phyloP scores from a whole-genome alignment of 2,113 vertebrate genomes.

The Gavia stellata region DNA sequence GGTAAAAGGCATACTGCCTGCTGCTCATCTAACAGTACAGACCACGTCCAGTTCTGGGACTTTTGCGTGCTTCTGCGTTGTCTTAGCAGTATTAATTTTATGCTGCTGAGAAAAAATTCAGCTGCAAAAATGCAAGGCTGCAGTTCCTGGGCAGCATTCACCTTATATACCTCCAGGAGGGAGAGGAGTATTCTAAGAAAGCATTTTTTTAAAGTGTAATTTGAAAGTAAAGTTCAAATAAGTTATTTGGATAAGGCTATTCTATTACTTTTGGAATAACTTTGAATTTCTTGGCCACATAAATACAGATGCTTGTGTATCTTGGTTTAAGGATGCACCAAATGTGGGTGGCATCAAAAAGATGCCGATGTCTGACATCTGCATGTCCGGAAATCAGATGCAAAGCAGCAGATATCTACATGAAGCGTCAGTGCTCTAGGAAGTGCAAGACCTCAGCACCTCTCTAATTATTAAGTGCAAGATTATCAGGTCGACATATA shows the following conservation, averaged over 20 bases:
- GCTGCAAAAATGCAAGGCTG: neutral
- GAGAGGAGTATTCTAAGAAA: neutral
- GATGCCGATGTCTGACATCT: neutral
- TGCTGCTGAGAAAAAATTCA: neutral
- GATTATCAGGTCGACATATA: neutral
- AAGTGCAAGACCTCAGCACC: neutral
- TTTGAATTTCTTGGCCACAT: neutral
- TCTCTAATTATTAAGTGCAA: neutral
- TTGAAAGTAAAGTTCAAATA: neutral
- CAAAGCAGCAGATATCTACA: neutral
- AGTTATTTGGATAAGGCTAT: neutral
- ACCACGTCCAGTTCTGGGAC: neutral
- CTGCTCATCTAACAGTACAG: neutral
- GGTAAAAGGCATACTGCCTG: neutral
- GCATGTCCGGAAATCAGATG: neutral
- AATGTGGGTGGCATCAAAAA: neutral
- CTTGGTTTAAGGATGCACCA: neutral
- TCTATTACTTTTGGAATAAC: neutral
- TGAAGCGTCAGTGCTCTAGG: neutral
- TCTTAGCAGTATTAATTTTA: neutral
- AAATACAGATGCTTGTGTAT: neutral
- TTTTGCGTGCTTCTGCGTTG: neutral
- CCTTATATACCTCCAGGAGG: neutral
- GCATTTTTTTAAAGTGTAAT: neutral
- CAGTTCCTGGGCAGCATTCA: neutral